Base-by-base conservation (phyloP, 2,888 invertebrate species). In the Sthenelais limicola region DNA sequence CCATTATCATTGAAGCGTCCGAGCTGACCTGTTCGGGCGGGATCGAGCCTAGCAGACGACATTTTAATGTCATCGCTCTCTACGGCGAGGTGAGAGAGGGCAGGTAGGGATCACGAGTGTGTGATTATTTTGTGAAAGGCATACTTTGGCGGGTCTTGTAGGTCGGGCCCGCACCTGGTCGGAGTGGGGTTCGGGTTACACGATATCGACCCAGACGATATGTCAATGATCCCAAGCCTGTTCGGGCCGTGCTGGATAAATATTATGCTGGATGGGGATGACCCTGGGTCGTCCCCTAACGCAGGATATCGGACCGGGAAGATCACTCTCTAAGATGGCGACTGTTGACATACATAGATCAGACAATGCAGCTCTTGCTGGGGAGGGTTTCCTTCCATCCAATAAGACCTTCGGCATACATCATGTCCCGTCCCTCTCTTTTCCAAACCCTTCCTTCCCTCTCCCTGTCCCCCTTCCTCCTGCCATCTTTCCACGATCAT, bases 141-240 rank as follows among this genome's bases (percentile, higher is more conserved):
- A 35, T 43, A 62, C 38, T 18, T 30, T n/a, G 56, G 56, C 18
- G 2, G 18, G 62, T n/a, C n/a, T n/a, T n/a, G n/a, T n/a, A n/a
- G 62, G 62, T 62, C 62, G 28, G 62, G 21, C 24, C 38, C 18
- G 38, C 62, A 62, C 62, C 62, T 62, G 62, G 62, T 21, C 38
- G 62, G 62, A 43, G 9, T 12, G 24, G 62, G 38, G n/a, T 21
- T 62, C 33, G 5, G 62, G 62, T 62, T 62, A 62, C 62, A 9
- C n/a, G 32, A 35, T n/a, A 38, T 62, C 62, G 38, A 21, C 62
- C 62, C 62, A 62, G 62, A 62, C 62, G 62, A 35, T 62, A 62
- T 62, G 62, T 62, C 62, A 62, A 62, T 38, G 62, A 38, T 18
- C 24, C 38, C 62, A n/a, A n/a, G n/a, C n/a, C n/a, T n/a, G n/a